These are phyloP conservation scores for Eumeta japonica DNA, from an alignment of 1,140 invertebrate species.

Conservation along the genomic window DNA sequence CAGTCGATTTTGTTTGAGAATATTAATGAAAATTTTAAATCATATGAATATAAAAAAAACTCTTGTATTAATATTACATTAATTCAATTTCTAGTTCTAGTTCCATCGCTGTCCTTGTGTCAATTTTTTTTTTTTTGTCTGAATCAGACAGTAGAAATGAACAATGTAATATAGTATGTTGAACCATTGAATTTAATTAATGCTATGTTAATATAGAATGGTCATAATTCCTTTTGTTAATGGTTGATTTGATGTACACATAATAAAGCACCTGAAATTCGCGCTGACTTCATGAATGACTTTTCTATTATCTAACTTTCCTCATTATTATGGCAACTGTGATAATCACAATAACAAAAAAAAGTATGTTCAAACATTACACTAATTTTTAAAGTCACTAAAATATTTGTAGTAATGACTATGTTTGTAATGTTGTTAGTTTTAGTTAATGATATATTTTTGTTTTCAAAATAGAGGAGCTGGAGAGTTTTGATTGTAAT, in stretches of 20 bases:
- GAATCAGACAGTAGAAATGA: too few relatives aligned
- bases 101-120: not conserved
- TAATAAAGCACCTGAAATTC: conserved; percentile 1
- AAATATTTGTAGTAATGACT: conserved; percentile 5
- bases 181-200: not conserved
- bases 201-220: not conserved
- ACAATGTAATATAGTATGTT: conserved; percentile 4
- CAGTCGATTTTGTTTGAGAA: too few relatives aligned
- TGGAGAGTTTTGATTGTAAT: conserved; percentile 48
- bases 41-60: not conserved
- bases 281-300: not conserved
- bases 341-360: too few relatives aligned
- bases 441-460: conserved; percentile 37
- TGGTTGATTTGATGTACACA: not conserved
- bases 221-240: conserved; percentile 1
- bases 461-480: conserved; percentile 42
- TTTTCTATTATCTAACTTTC: not conserved
- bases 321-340: conserved; percentile 7
- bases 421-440: conserved; percentile 20
- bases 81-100: conserved; percentile 1
- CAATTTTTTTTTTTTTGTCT: too few relatives aligned
- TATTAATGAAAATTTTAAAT: not conserved
- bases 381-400: conserved; percentile 3
- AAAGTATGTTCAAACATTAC: too few relatives aligned
- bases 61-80: conserved; percentile 1